phyloP scores from a whole-genome alignment of 2,888 invertebrate genomes.

The Lutraria lutraria region DNA sequence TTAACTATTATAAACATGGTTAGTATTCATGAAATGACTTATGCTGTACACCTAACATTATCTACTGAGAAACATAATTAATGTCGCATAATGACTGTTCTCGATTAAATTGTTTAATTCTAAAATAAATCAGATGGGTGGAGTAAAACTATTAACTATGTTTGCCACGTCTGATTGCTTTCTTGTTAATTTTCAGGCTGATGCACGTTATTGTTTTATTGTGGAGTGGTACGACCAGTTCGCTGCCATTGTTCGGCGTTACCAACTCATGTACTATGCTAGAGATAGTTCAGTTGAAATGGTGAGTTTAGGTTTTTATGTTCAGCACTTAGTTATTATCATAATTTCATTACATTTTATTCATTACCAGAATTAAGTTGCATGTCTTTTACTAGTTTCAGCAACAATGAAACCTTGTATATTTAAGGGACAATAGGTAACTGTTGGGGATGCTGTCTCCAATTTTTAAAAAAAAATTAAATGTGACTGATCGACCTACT shows the following conservation, averaged over 20 bases:
- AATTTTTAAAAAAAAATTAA: too few relatives aligned
- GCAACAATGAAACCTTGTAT: too few relatives aligned
- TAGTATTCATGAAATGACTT: background rate
- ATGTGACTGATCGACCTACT: too few relatives aligned
- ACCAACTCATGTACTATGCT: slow-evolving; percentile 92
- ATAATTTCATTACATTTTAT: background rate
- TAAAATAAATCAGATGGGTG: background rate
- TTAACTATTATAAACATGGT: background rate
- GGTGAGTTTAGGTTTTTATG: slow-evolving; percentile 87
- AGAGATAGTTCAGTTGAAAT: slow-evolving; percentile 94
- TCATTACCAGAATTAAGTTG: too few relatives aligned
- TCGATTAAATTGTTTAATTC: background rate
- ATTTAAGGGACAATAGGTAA: too few relatives aligned
- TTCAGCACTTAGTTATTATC: background rate
- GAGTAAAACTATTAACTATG: background rate
- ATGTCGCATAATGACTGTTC: background rate
- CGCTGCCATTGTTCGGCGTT: slow-evolving; percentile 91
- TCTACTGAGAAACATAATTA: background rate
- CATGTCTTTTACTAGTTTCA: too few relatives aligned
- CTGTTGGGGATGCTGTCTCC: too few relatives aligned
- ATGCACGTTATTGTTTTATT: slow-evolving; percentile 85
- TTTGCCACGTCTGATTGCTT: background rate
- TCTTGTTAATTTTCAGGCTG: slow-evolving; percentile 64
- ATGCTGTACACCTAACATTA: background rate
- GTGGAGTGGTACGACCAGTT: slow-evolving; percentile 96